Evolutionary conservation across 2,888 invertebrate species (phyloP).

Genomic region (Cephus spinipes): DNA sequence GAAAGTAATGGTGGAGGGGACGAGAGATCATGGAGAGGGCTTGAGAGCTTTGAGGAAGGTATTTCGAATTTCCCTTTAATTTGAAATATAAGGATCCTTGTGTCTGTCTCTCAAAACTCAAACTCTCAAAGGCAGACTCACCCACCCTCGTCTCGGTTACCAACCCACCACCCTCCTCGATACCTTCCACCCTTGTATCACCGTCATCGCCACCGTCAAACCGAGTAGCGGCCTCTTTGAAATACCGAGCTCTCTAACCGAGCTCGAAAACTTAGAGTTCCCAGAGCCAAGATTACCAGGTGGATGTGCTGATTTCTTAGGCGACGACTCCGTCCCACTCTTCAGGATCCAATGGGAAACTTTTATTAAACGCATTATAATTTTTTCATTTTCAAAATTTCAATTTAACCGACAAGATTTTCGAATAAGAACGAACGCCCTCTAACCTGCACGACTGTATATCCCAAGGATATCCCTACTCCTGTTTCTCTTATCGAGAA

Average conservation of each 20-base stretch:
- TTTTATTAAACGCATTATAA: neutral
- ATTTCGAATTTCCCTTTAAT: slow-evolving; percentile 60
- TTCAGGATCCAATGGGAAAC: neutral
- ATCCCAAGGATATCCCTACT: neutral
- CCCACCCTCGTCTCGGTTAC: neutral
- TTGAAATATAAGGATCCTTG: slow-evolving; percentile 55
- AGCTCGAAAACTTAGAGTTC: slow-evolving; percentile 3
- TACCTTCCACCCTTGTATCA: slow-evolving; percentile 5
- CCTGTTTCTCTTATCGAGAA: neutral
- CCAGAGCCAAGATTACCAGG: slow-evolving; percentile 18
- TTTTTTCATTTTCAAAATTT: neutral
- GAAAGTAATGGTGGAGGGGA: neutral
- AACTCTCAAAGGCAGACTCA: slow-evolving; percentile 43
- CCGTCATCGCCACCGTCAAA: slow-evolving; percentile 7
- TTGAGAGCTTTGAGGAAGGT: slow-evolving; percentile 48
- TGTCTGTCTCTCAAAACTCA: slow-evolving; percentile 34
- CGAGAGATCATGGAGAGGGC: slow-evolving; percentile 29
- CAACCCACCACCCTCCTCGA: neutral
- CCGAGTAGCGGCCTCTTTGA: slow-evolving; percentile 16
- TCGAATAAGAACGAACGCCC: neutral
- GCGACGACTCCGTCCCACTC: neutral
- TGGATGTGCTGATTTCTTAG: neutral
- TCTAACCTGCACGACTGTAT: neutral
- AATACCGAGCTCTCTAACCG: slow-evolving; percentile 16
- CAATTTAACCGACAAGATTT: neutral